Evolutionary conservation across 2,888 invertebrate species (phyloP), one percentile per base, ranked within the genome.

Genomic region (Volucella inanis): DNA sequence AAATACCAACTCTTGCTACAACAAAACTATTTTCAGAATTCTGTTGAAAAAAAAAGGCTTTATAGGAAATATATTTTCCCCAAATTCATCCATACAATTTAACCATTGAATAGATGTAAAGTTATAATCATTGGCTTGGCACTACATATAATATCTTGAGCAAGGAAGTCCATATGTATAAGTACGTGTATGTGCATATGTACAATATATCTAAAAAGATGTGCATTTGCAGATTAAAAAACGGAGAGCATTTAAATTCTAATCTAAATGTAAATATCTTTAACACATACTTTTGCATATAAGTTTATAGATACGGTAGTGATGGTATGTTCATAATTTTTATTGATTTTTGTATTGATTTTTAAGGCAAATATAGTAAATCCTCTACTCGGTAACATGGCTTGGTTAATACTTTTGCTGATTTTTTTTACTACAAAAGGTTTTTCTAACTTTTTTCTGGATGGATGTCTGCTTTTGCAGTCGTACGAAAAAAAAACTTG

Each of bases 211-310:
- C 31, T 6, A 10, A 54, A 82, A 72, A 31, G 49, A 57, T 47
- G 62, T 74, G 57, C 59, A 49, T 67, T 72, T 74, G 45, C 71
- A 77, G 52, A 77, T 22, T 55, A 50, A 67, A 38, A 61, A 71
- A 45, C 41, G 50, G 38, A 47, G 6, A 45, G 39, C 11, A 70
- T 68, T 61, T 68, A 45, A 68, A 64, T 79, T 79, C 79, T 79
- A 84, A 84, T 84, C 83, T 84, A 84, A 79, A 84, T 84, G 83
- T 70, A 74, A 79, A 79, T 74, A 64, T 31, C 47, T 38, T 57
- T 14, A 50, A 57, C 12, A 50, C 41, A 38, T 62, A 59, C 15
- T 39, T 71, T 11, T 50, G 41, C 18, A 3, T 39, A 45, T 41
- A 49, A 14, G 54, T 15, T 22, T 8, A 47, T 10, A 31, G 31